Conservation (phyloP, 2,113 vertebrate species). For the Oryzias celebensis region DNA sequence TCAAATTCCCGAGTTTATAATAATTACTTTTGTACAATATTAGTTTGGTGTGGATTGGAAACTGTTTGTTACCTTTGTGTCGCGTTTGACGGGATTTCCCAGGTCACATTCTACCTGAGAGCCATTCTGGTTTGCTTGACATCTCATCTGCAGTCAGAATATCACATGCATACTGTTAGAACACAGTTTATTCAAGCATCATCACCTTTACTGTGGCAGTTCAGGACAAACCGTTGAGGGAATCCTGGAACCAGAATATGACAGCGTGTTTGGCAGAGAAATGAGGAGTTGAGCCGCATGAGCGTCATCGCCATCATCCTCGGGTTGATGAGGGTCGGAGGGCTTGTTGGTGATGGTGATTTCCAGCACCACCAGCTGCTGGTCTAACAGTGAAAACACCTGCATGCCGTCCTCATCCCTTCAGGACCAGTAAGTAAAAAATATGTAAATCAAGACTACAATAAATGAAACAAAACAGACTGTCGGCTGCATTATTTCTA, state of each 20-base stretch:
- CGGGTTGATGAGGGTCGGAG: slow-evolving; percentile 76
- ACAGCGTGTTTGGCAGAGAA: slow-evolving; percentile 81
- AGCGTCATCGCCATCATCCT: slow-evolving; percentile 88
- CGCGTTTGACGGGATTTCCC: slow-evolving; percentile 88
- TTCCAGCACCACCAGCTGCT: slow-evolving; percentile 87
- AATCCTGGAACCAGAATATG: slow-evolving; percentile 79
- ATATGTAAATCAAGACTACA: too few relatives aligned
- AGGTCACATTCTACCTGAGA: slow-evolving; percentile 87
- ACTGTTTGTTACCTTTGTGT: slow-evolving; percentile 74
- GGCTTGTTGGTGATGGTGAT: slow-evolving; percentile 86
- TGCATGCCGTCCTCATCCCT: slow-evolving; percentile 79
- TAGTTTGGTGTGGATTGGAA: too few relatives aligned
- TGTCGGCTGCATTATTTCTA: too few relatives aligned
- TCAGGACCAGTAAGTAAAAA: not conserved
- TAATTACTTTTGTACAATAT: too few relatives aligned
- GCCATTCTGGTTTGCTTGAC: slow-evolving; percentile 84
- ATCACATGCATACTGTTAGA: slow-evolving; percentile 3
- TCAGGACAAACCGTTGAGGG: slow-evolving; percentile 52
- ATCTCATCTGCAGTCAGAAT: slow-evolving; percentile 68
- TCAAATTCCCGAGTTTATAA: too few relatives aligned
- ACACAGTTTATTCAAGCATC: not conserved
- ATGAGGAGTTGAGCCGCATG: slow-evolving; percentile 86
- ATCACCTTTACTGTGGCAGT: not conserved
- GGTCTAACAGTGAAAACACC: slow-evolving; percentile 85
- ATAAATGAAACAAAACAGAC: too few relatives aligned